These are phyloP conservation scores for Amiota mariae DNA, from an alignment of 2,888 invertebrate species.

Conservation along the genomic window DNA sequence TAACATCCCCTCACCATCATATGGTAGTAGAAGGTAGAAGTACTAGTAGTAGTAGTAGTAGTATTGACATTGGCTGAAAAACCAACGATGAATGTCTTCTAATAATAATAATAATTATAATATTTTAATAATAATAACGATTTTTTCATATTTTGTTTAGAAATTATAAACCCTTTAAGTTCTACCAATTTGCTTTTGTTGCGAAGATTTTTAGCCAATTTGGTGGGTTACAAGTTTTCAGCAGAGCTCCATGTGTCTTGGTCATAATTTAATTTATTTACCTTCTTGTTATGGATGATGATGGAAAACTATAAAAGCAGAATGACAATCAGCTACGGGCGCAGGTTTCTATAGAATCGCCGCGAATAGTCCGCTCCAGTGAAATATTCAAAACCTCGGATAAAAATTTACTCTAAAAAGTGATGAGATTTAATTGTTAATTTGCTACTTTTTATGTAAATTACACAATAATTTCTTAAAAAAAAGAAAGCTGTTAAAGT, in stretches of 20 bases:
- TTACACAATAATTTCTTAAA: slow-evolving; percentile 44
- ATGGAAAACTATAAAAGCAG: slow-evolving; percentile 63
- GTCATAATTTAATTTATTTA: slow-evolving; percentile 62
- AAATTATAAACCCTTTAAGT: slow-evolving; percentile 54
- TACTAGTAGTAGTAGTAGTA: slow-evolving; percentile 32
- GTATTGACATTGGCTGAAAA: slow-evolving; percentile 63
- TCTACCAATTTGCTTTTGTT: slow-evolving; percentile 54
- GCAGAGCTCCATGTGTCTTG: slow-evolving; percentile 26
- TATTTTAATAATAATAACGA: background rate
- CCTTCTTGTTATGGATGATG: background rate
- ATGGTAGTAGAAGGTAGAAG: too few relatives aligned
- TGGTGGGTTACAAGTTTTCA: background rate
- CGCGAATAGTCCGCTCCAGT: slow-evolving; percentile 67
- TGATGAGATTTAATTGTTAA: slow-evolving; percentile 61
- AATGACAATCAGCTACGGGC: slow-evolving; percentile 34
- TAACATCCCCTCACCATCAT: background rate
- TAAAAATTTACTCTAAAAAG: slow-evolving; percentile 55
- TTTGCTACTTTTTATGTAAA: slow-evolving; percentile 67
- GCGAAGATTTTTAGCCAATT: slow-evolving; percentile 28
- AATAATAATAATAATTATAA: background rate
- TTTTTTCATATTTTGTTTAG: slow-evolving; percentile 33
- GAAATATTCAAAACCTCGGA: slow-evolving; percentile 52
- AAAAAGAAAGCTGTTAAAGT: slow-evolving; percentile 41
- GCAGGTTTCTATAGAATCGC: slow-evolving; percentile 67
- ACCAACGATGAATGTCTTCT: background rate